Evolutionary conservation across 53 echinoderm and acorn worm species (phyloP), one percentile per base, ranked within the genome.

Genomic region (Holothuria scabra): DNA sequence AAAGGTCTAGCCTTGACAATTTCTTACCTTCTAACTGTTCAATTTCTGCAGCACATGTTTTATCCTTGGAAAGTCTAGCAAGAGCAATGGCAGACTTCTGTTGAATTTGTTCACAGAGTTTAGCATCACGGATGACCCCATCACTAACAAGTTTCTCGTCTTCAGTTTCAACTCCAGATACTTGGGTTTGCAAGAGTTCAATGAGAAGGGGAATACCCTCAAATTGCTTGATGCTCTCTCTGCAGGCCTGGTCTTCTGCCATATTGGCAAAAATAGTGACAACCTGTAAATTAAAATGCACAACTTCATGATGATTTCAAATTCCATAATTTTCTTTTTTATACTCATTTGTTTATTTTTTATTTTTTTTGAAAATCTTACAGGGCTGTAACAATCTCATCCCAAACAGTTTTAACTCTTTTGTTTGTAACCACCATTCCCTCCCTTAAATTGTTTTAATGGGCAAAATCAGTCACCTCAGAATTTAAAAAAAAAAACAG

Each of bases 21-120:
- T 20, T 61, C 92, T 30, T 58, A 96, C 97, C 97, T 30, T 94
- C 67, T 12, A 87, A 64, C 2, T 92, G 86, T 22, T 85, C 61
- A n/a, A 94, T 94, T 20, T 67, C 49, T 21, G 69, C 83, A 11
- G 93, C 93, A 64, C 88, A 90, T 13, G 58, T 63, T 37, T 90
- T 81, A 41, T 94, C 93, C 65, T 87, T 88, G 10, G 85, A 87
- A 13, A 96, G 83, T 84, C 97, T 91, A 2, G 90, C 93, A 26
- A 96, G 66, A 34, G 90, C 97, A 29, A 93, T 94, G 16, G 94
- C 93, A 3, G 93, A 86, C 66, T 96, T 96, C 82, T 94, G 97
- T 30, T 89, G 91, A 16, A 96, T 91, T 37, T 88, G 86, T 81
- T 96, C 93, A 71, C 92, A 96, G 10, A 81, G n/a, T 44, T 67